phyloP scores from a whole-genome alignment of 1,140 invertebrate species.

The Eupeodes corollae region DNA sequence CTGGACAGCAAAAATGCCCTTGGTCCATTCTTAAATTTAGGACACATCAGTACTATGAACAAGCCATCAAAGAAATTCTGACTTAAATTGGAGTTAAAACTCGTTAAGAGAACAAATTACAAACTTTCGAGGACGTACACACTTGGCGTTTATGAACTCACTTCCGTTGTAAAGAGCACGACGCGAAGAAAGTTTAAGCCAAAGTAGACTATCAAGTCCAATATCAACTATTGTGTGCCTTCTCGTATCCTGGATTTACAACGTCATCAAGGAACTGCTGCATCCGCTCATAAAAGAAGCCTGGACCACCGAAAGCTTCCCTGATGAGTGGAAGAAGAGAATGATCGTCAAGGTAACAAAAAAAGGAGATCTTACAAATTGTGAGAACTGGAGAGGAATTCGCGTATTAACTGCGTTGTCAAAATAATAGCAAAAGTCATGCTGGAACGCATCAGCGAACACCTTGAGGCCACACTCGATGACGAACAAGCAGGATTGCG shows the following conservation, averaged over 20 bases:
- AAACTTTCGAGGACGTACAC: constrained; percentile 92
- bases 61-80: constrained; percentile 90
- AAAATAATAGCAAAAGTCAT: too few relatives aligned
- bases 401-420: too few relatives aligned
- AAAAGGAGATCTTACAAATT: too few relatives aligned
- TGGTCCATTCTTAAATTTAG: constrained; percentile 84
- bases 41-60: constrained; percentile 91
- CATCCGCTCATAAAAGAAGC: too few relatives aligned
- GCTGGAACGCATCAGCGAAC: too few relatives aligned
- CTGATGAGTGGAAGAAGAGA: constrained; percentile 95
- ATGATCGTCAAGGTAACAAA: too few relatives aligned
- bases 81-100: constrained; percentile 76
- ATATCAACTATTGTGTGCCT: constrained; percentile 85
- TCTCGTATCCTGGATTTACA: constrained; percentile 89
- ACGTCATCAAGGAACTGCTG: constrained; percentile 98
- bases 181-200: constrained; percentile 97
- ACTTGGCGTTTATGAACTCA: constrained; percentile 88
- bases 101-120: constrained; percentile 92
- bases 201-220: constrained; percentile 99
- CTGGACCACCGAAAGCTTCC: constrained; percentile 99
- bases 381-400: too few relatives aligned
- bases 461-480: too few relatives aligned
- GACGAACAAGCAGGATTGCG: too few relatives aligned
- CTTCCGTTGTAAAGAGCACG: constrained; percentile 89
- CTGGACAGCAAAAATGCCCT: constrained; percentile 99